Evolutionary conservation across 1,140 invertebrate species (phyloP).

Genomic region (Drosophila sulfurigaster): DNA sequence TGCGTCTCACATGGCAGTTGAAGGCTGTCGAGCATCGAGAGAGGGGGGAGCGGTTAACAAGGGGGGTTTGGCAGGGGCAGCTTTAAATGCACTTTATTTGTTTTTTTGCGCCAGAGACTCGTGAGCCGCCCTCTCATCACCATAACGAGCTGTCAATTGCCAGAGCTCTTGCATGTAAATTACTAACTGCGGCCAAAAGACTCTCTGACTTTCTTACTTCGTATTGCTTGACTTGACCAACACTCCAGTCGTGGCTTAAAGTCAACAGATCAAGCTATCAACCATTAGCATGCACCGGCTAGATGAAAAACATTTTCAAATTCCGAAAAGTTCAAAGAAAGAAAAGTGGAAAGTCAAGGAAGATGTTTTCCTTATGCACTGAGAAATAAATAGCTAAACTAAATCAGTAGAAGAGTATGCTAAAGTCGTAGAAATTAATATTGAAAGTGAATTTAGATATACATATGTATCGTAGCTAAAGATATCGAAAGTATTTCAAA

Average conservation of each 20-base stretch:
- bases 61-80: slow-evolving; percentile 22
- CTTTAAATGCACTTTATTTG: slow-evolving; percentile 71
- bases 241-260: background rate
- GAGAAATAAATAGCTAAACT: background rate
- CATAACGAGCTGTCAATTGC: slow-evolving; percentile 61
- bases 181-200: slow-evolving; percentile 31
- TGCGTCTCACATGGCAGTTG: background rate
- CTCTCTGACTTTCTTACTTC: background rate
- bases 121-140: slow-evolving; percentile 49
- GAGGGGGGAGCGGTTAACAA: no score
- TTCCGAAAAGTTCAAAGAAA: background rate
- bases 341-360: background rate
- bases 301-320: background rate
- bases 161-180: slow-evolving; percentile 55
- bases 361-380: background rate
- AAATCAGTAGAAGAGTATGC: background rate
- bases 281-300: background rate
- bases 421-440: background rate
- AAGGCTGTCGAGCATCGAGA: background rate
- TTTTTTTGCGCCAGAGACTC: slow-evolving; percentile 50
- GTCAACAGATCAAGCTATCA: background rate
- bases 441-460: background rate
- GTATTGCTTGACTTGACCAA: background rate
- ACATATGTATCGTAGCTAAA: background rate
- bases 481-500: background rate